These are phyloP conservation scores for Anthonomus grandis DNA, from an alignment of 1,140 invertebrate genomes.

Conservation along the genomic window DNA sequence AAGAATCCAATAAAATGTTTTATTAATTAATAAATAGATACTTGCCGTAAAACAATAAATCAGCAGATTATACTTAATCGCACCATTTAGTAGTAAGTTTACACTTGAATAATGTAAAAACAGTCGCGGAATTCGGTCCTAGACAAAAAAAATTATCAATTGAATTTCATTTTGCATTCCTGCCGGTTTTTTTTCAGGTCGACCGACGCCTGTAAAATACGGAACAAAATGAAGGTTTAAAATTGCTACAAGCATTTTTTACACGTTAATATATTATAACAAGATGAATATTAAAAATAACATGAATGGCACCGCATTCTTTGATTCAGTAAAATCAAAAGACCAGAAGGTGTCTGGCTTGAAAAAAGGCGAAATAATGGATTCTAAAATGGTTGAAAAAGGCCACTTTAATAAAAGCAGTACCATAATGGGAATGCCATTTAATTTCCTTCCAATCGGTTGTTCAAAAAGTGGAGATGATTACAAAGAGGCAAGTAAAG, in stretches of 20 bases:
- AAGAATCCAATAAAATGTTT: no score
- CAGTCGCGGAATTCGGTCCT: no score
- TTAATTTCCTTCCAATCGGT: slow-evolving; percentile 1
- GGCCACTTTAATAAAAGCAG: slow-evolving; percentile 5
- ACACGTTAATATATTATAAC: not conserved
- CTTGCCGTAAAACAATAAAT: no score
- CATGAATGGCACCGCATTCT: slow-evolving; percentile 17
- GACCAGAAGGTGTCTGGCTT: slow-evolving; percentile 1
- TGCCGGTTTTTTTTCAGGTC: not conserved
- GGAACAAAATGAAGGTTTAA: not conserved
- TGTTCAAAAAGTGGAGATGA: slow-evolving; percentile 4
- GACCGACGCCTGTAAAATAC: not conserved
- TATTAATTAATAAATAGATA: no score
- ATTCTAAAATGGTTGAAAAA: not conserved
- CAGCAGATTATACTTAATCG: no score
- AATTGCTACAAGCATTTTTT: not conserved
- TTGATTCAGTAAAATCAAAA: slow-evolving; percentile 10
- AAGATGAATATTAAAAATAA: not conserved
- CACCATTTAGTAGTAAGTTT: no score
- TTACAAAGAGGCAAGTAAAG: slow-evolving; percentile 5
- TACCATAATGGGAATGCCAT: slow-evolving; percentile 6
- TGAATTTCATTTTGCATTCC: no score
- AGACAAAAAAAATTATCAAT: no score
- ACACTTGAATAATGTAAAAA: no score
- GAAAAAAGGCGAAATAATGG: not conserved